Conservation (phyloP, 2,113 vertebrate genomes). For the Saccopteryx bilineata region DNA sequence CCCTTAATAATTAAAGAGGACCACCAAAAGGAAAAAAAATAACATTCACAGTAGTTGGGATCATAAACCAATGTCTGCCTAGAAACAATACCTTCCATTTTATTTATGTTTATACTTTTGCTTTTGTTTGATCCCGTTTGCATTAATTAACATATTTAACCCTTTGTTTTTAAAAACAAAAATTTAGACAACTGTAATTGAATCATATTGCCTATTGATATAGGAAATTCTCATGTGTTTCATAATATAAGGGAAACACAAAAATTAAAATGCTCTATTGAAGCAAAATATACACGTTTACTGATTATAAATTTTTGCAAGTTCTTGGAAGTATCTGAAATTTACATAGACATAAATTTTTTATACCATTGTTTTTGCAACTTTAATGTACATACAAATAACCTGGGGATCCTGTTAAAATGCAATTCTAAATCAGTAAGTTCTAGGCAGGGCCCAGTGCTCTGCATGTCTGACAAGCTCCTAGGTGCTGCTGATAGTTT, state of each 20-base stretch:
- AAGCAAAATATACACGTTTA: not conserved
- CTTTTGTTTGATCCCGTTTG: constrained; percentile 31
- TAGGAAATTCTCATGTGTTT: constrained; percentile 26
- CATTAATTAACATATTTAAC: constrained; percentile 35
- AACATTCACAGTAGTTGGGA: not conserved
- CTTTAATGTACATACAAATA: not conserved
- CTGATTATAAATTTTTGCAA: constrained; percentile 12
- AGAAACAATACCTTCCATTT: not conserved
- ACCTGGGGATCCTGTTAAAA: constrained; percentile 5
- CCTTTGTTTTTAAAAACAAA: constrained; percentile 47
- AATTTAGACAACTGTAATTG: not conserved
- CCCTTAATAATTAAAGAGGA: not conserved
- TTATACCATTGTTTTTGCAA: constrained; percentile 7
- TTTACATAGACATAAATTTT: not conserved
- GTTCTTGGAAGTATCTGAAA: not conserved
- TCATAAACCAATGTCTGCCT: not conserved
- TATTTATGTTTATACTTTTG: constrained; percentile 17
- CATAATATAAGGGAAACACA: not conserved
- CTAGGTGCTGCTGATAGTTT: not conserved
- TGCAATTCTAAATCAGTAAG: not conserved
- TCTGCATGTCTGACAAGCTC: not conserved
- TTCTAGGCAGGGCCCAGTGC: not conserved
- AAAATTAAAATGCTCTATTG: constrained; percentile 19
- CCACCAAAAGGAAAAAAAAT: not conserved
- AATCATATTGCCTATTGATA: not conserved